A percentile compares a stretch with the other conserved stretches of the same genome.
Evolutionary conservation across 2,888 invertebrate species (phyloP).

Genomic region (Eustalomyia histrio): DNA sequence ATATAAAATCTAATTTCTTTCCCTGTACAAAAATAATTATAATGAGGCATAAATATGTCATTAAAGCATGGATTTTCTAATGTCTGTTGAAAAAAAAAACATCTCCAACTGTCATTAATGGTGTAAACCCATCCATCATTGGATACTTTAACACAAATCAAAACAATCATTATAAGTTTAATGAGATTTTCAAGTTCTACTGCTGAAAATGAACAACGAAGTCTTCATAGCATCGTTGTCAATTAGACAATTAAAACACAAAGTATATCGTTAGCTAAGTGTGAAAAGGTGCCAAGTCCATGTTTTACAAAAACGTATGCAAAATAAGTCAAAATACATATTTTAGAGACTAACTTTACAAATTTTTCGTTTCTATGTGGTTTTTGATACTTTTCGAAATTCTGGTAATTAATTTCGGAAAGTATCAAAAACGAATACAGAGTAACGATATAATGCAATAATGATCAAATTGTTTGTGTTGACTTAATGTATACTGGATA

Average conservation of each 20-base stretch:
- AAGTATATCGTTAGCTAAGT: no score
- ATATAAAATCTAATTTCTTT: not conserved
- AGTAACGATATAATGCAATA: no score
- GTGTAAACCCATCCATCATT: constrained; percentile 39
- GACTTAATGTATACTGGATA: no score
- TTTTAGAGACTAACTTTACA: no score
- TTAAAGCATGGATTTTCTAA: constrained; percentile 4
- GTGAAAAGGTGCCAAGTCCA: no score
- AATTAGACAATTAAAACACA: not conserved
- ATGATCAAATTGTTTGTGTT: no score
- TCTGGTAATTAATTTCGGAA: no score
- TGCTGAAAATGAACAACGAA: not conserved
- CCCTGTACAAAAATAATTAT: not conserved
- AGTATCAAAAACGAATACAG: no score
- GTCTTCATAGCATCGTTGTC: not conserved
- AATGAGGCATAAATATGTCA: constrained; percentile 32
- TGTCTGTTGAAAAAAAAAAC: not conserved
- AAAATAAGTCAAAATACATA: no score
- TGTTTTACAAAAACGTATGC: no score
- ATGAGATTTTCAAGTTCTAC: constrained; percentile 24
- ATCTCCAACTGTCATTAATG: constrained; percentile 45
- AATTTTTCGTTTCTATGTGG: no score
- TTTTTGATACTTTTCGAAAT: no score
- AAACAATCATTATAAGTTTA: constrained; percentile 44
- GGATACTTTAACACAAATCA: constrained; percentile 38